Evolutionary conservation across 1,140 invertebrate species (phyloP).

Genomic region (Dolichoris vasculosae): DNA sequence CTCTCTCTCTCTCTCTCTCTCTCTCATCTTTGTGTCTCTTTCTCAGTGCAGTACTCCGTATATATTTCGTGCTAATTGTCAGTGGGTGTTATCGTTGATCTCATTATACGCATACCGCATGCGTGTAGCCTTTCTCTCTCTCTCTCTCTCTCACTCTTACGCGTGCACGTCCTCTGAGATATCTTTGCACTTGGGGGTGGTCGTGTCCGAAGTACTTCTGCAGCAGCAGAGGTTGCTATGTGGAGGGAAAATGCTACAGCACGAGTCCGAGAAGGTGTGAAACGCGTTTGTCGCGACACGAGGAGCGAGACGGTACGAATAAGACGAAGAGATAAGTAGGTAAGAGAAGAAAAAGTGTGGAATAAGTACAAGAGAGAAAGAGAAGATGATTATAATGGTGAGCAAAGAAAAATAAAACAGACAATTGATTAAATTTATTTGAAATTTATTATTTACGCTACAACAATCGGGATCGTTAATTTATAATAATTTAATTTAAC

Average conservation of each 20-base stretch:
- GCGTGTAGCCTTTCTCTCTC: conserved; percentile 60
- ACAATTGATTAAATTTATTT: conserved; percentile 55
- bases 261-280: conserved; percentile 20
- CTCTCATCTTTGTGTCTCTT: neutral
- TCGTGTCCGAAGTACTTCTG: conserved; percentile 8
- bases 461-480: neutral
- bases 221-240: neutral
- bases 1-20: neutral
- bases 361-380: conserved; percentile 19
- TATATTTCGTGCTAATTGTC: conserved; percentile 69
- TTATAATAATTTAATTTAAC: no score
- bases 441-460: neutral
- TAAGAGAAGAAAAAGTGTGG: conserved; percentile 50
- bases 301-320: conserved; percentile 54
- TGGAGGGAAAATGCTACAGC: conserved; percentile 26
- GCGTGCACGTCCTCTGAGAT: neutral
- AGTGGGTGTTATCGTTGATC: conserved; percentile 67
- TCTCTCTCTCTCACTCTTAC: conserved; percentile 4
- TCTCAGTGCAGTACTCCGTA: conserved; percentile 34
- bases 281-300: conserved; percentile 55
- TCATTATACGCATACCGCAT: conserved; percentile 69
- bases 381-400: conserved; percentile 44
- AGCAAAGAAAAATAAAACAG: conserved; percentile 46
- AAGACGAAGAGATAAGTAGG: conserved; percentile 29
- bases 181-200: conserved; percentile 21